Evolutionary conservation across 2,113 vertebrate species (phyloP).

Genomic region (Haplotaxodon microlepis): DNA sequence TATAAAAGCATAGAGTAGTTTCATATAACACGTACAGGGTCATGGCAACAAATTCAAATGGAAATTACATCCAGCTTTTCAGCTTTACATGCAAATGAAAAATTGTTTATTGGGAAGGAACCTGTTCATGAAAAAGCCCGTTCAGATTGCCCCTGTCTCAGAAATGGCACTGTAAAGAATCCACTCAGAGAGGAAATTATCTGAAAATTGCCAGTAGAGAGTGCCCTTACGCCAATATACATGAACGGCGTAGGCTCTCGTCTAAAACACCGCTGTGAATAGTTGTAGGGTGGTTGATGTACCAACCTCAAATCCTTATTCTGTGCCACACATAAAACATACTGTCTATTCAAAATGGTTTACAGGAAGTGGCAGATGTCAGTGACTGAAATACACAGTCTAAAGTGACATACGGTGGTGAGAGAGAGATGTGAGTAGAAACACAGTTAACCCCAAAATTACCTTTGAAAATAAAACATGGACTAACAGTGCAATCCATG

Average conservation of each 20-base stretch:
- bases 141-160: not conserved
- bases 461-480: not conserved
- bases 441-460: not conserved
- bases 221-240: not conserved
- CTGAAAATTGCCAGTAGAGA: not conserved
- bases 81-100: not conserved
- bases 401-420: not conserved
- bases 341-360: not conserved
- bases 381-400: not conserved
- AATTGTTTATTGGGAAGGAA: not conserved
- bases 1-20: not conserved
- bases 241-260: not conserved
- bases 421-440: not conserved
- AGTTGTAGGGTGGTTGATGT: not conserved
- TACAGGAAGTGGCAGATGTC: not conserved
- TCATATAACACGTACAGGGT: not conserved
- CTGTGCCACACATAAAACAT: not conserved
- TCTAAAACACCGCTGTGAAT: not conserved
- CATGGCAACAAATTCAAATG: not conserved
- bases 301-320: not conserved
- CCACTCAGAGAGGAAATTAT: not conserved
- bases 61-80: not conserved
- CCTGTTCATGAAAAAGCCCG: not conserved
- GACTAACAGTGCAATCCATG: not conserved
- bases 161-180: not conserved